Conservation (phyloP, 2,113 vertebrate species). For the Paradisaea rubra region DNA sequence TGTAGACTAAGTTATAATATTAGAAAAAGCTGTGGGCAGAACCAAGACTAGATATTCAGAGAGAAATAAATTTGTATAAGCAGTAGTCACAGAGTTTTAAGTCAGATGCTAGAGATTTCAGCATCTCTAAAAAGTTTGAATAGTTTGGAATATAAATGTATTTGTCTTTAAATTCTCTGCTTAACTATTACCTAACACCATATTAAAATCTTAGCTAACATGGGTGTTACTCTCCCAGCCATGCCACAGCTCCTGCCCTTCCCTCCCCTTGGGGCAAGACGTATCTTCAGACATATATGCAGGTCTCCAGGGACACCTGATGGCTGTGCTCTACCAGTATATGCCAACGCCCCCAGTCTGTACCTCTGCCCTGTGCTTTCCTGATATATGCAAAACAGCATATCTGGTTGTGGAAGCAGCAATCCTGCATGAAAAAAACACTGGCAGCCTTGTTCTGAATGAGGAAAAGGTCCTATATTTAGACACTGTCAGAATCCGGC, state of each 20-base stretch:
- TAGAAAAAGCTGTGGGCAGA: slow-evolving; percentile 31
- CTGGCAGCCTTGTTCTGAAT: neutral
- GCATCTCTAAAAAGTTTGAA: neutral
- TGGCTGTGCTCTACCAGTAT: neutral
- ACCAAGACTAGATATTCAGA: neutral
- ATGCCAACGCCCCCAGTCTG: too few species aligned
- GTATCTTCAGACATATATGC: neutral
- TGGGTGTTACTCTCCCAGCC: neutral
- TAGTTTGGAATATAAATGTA: neutral
- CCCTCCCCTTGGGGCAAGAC: neutral
- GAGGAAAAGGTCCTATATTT: slow-evolving; percentile 3
- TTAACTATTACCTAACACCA: neutral
- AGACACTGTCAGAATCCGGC: neutral
- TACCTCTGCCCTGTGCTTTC: neutral
- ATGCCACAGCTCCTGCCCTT: neutral
- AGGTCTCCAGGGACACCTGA: neutral
- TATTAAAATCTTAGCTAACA: neutral
- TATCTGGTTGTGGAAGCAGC: neutral
- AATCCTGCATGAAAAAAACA: neutral
- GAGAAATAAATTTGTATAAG: slow-evolving; percentile 1
- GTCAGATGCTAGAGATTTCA: neutral
- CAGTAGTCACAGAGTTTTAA: neutral
- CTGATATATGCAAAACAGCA: neutral
- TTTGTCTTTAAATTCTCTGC: neutral
- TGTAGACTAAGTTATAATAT: neutral